phyloP scores from a whole-genome alignment of 2,888 invertebrate genomes.

The Conistra vaccinii region DNA sequence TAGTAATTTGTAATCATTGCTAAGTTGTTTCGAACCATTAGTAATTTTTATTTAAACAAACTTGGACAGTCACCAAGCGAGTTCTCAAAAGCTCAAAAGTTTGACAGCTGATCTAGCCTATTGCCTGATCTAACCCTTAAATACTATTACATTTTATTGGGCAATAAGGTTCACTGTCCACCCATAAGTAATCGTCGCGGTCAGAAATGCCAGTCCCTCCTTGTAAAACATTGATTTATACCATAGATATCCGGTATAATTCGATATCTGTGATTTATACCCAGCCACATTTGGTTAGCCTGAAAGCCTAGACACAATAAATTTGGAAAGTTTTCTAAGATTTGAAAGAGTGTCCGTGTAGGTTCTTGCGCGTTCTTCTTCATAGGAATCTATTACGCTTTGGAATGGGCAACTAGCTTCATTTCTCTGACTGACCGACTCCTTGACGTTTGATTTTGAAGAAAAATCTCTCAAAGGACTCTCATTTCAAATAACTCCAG shows the following conservation, averaged over 20 bases:
- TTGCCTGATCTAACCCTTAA: not conserved
- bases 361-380: not conserved
- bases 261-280: too few species aligned
- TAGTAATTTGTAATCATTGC: not conserved
- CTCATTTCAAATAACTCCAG: constrained; percentile 48
- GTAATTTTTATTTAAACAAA: not conserved
- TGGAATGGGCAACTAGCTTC: not conserved
- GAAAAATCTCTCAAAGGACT: not conserved
- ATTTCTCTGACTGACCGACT: not conserved
- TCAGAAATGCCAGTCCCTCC: not conserved
- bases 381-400: not conserved
- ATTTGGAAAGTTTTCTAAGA: not conserved
- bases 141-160: not conserved
- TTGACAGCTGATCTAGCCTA: not conserved
- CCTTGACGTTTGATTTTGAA: not conserved
- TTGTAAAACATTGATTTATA: not conserved
- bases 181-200: not conserved
- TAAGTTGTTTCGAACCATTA: not conserved
- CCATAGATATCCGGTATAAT: too few species aligned
- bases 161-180: not conserved
- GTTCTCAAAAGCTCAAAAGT: too few species aligned
- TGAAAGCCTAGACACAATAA: not conserved
- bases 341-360: too few species aligned
- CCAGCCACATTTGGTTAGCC: not conserved
- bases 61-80: too few species aligned